Base-by-base conservation (phyloP, 2,113 vertebrate species). In the Vanacampus margaritifer region DNA sequence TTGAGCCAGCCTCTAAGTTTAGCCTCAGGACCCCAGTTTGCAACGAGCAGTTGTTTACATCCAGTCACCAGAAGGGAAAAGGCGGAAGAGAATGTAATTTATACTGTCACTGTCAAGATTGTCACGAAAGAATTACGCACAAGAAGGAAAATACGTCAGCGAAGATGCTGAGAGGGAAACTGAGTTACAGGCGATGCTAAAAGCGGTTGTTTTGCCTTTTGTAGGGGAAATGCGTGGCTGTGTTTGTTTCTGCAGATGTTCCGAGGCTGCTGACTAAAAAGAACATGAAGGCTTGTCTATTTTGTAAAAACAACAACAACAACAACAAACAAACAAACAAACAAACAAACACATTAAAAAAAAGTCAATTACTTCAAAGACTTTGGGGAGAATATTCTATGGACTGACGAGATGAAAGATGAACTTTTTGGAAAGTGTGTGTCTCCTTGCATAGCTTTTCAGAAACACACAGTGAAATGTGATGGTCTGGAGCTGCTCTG, bases 1-100 rank as follows among this genome's bases (percentile, higher is more conserved):
- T 85, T 85, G 88, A 90, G 79, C 68, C 60, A 63, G 57, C 65
- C 75, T 76, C 88, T 91, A 89, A 89, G 88, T 89, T 91, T 90
- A 89, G 89, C 82, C 77, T 1, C 75, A 35, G 73, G 68, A 72
- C 67, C 65, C 82, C 50, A 63, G 57, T 69, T 80, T 69, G 73
- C 70, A 5, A 71, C 71, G 61, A 68, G 72, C 67, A 67, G 71
- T 51, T n/a, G 66, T 60, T 71, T 64, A 65, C 74, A 56, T 82
- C 77, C 75, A 28, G 51, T 73, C 69, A 64, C 79, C 41, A 71
- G 79, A 78, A 78, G 78, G 84, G 74, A 86, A 82, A 28, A 79
- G 68, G 62, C 77, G 86, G 91, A 90, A 90, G 83, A 82, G 69
- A 74, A 82, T 76, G 81, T 83, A 81, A 87, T 91, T 89, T 86